Base-by-base conservation (phyloP, 2,888 invertebrate genomes). In the Pterostichus madidus region DNA sequence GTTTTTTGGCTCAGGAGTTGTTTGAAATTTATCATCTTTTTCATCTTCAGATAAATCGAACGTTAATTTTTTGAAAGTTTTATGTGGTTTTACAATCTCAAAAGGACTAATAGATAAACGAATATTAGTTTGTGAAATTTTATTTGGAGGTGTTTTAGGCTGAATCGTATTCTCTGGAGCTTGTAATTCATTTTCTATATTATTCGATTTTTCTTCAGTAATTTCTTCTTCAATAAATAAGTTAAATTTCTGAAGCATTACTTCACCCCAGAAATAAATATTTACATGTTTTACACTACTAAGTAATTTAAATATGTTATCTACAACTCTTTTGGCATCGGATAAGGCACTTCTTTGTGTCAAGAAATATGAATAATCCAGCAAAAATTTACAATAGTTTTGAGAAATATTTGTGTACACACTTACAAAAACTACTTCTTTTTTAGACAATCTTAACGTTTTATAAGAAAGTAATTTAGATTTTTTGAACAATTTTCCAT, bases 231-330 rank as follows among this genome's bases (percentile, higher is more conserved):
- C 15, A 11, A 53, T 15, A 24, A 85, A 52, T 76, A 86, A 86
- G 76, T 84, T 79, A 10, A 85, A 73, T 83, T 85, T 86, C 81
- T 87, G 87, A 24, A 85, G 11, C 31, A 85, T 77, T 11, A 86
- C 85, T 84, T 87, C 87, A 68, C 84, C 85, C 78, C 86, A 87
- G n/a, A 88, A 84, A 76, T 85, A 84, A 1, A 84, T 15, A 77
- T 86, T 85, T 46, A 76, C 83, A 31, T 83, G 31, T 83, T 86
- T 86, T 59, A 83, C 85, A 5, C 79, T 71, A 13, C 76, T 83
- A 35, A 87, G 35, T 11, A 85, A n/a, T n/a, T 84, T 68, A 11
- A 86, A 56, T 64, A 87, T 79, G 11, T 84, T 84, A 13, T 84
- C 73, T 80, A 86, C 85, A n/a, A 85, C 61, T 56, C 84, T 68